Conservation (phyloP, 1,140 invertebrate genomes). For the Phocides pigmalion region DNA sequence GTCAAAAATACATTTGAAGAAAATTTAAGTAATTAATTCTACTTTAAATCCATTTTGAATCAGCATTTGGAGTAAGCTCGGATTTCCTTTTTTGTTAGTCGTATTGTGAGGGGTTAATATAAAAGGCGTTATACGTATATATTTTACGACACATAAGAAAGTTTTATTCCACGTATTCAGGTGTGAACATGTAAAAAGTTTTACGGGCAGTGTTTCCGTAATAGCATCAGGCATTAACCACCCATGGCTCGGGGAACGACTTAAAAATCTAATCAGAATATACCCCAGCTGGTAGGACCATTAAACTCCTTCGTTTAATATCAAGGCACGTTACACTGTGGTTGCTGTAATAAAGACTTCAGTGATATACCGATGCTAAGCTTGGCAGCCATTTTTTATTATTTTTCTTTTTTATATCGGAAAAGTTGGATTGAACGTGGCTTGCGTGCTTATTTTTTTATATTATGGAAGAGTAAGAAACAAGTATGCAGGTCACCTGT, state of each 20-base stretch:
- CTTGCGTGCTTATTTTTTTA: no score
- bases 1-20: no score
- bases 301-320: slow-evolving; percentile 1
- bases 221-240: background rate
- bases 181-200: background rate
- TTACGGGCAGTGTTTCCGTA: background rate
- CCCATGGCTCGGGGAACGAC: background rate
- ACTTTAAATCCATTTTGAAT: no score
- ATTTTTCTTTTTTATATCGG: background rate
- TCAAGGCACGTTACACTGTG: background rate
- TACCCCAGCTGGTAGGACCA: background rate
- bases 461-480: background rate
- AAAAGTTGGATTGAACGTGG: no score
- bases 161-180: background rate
- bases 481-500: no score
- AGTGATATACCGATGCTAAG: background rate
- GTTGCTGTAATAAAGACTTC: background rate
- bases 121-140: no score
- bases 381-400: background rate
- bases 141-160: background rate
- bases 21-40: no score
- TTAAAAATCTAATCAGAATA: background rate
- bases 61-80: no score
- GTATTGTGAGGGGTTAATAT: no score
- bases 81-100: no score